A percentile compares a stretch with the other conserved stretches of the same genome.
Conservation (phyloP, 2,888 invertebrate species). For the Lymantria dispar region DNA sequence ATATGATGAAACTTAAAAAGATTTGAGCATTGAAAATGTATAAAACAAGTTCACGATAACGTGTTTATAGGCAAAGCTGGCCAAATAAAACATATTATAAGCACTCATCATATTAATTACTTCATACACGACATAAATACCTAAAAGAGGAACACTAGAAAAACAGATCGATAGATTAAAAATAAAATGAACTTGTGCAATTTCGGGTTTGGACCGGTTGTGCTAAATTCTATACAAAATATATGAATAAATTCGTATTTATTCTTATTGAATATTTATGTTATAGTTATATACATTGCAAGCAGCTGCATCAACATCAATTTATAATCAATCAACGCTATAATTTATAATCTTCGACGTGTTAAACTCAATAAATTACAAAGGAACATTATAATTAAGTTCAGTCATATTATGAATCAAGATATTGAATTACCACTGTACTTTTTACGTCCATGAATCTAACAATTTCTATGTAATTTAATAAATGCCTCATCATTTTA, state of each 20-base stretch:
- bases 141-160: no score
- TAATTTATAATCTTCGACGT: slow-evolving; percentile 14
- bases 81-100: no score
- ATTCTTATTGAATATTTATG: slow-evolving; percentile 32
- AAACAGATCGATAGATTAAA: no score
- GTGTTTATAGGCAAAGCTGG: no score
- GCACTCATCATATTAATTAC: no score
- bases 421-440: background rate
- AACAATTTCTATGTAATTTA: no score
- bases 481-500: no score
- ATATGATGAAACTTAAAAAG: no score
- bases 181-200: slow-evolving; percentile 22
- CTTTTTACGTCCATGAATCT: background rate
- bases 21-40: no score
- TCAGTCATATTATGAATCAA: slow-evolving; percentile 10
- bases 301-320: slow-evolving; percentile 33
- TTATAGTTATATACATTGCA: slow-evolving; percentile 32
- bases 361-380: slow-evolving; percentile 14
- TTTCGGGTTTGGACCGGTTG: slow-evolving; percentile 17
- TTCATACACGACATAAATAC: no score
- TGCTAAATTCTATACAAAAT: slow-evolving; percentile 16
- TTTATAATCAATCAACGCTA: no score
- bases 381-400: slow-evolving; percentile 17
- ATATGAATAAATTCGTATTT: slow-evolving; percentile 35
- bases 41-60: no score